Conservation (phyloP, 2,113 vertebrate species). For the Butorides virescens region DNA sequence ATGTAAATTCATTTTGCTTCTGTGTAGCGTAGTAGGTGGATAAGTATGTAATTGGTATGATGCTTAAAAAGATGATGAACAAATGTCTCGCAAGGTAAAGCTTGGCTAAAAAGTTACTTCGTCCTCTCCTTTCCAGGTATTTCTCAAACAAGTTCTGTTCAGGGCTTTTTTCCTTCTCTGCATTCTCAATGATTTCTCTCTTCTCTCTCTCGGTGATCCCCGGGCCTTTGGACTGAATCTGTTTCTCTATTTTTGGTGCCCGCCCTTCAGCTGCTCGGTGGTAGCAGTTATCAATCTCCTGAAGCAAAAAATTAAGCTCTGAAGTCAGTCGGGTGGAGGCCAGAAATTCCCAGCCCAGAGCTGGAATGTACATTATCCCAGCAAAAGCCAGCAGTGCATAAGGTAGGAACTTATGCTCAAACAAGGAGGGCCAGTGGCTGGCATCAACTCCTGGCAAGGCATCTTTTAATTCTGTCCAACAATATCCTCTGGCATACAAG, state of each 20-base stretch:
- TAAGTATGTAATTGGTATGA: slow-evolving; percentile 94
- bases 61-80: slow-evolving; percentile 96
- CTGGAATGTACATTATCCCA: slow-evolving; percentile 98
- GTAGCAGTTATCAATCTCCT: slow-evolving; percentile 99
- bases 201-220: slow-evolving; percentile 93
- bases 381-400: slow-evolving; percentile 97
- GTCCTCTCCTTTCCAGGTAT: slow-evolving; percentile 93
- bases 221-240: slow-evolving; percentile 98
- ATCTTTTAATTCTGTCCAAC: slow-evolving; percentile 98
- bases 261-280: slow-evolving; percentile 96
- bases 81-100: slow-evolving; percentile 92
- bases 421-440: slow-evolving; percentile 90
- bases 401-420: slow-evolving; percentile 98
- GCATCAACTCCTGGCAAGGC: slow-evolving; percentile 89
- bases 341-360: slow-evolving; percentile 95
- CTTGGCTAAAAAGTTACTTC: slow-evolving; percentile 97
- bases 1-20: slow-evolving; percentile 97
- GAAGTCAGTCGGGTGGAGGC: slow-evolving; percentile 97
- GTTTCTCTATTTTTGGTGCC: slow-evolving; percentile 98
- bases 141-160: slow-evolving; percentile 99
- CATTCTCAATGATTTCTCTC: slow-evolving; percentile 97
- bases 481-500: slow-evolving; percentile 97
- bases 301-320: slow-evolving; percentile 98
- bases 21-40: slow-evolving; percentile 94
- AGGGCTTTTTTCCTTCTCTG: slow-evolving; percentile 97